Base-by-base conservation (phyloP, 92 coral and sea anemone genomes). In the Parazoanthus atlanticus region DNA sequence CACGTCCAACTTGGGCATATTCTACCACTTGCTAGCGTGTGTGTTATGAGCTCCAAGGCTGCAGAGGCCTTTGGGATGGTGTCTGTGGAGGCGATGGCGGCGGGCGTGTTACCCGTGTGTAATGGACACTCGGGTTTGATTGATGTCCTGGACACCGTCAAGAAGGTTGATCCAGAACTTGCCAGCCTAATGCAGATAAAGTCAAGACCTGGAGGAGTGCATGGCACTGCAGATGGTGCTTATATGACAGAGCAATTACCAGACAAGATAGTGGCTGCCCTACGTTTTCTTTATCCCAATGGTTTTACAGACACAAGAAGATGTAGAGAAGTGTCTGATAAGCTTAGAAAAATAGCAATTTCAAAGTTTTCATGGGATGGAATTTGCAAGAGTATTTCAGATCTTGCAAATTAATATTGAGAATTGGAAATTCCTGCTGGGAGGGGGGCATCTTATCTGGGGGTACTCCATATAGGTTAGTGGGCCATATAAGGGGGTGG, bases 311-410 rank as follows among this genome's bases (percentile, higher is more conserved):
- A 93, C 47, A 80, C 58, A 40, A 93, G 72, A 77, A 89, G 83
- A 33, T 79, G 95, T 23, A 82, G 78, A 25, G 95, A 93, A 83
- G 86, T 94, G 23, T 76, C 95, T 30, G 92, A 89, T 32, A 89
- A 91, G 58, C 92, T 94, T 11, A 86, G 97, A 54, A 86, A 85
- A 8, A 85, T 94, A 15, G 95, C 97, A 13, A 89, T 94, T 38
- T 79, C 90, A 12, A 91, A 93, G 78, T 93, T 94, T 86, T 94
- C 96, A 34, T 94, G 96, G 96, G 92, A 93, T 81, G 90, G 89
- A 26, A 90, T 94, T 36, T 76, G 92, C 71, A 89, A 84, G 79
- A 85, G 90, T 64, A 94, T 94, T 86, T 84, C 91, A 46, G 92
- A 81, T 73, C 52, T 88, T 46, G 49, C 49, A 46, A 46, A 46